Conservation (phyloP, 2,797 vertebrate genomes). For the Leuciscus waleckii region DNA sequence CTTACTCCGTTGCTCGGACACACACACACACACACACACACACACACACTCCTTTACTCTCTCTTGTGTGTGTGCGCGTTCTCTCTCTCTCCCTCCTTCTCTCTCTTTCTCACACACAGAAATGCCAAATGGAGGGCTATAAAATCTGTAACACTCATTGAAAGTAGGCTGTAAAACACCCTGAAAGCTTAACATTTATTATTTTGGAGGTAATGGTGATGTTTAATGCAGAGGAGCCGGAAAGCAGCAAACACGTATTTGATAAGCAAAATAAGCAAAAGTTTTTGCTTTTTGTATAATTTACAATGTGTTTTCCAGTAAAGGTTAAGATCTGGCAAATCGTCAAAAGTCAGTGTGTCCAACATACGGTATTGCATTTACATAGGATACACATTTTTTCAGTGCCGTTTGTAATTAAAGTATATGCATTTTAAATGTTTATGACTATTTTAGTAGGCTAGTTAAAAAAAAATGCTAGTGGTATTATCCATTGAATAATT, state of each 20-base stretch:
- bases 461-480: no score
- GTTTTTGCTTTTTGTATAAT: not conserved
- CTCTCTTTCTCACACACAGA: constrained; percentile 26
- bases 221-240: not conserved
- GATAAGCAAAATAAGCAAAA: constrained; percentile 16
- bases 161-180: constrained; percentile 37
- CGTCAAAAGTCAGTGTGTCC: not conserved
- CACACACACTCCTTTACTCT: not conserved
- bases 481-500: not conserved
- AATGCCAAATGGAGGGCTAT: constrained; percentile 48
- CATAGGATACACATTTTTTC: not conserved
- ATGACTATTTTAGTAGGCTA: not conserved
- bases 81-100: constrained; percentile 9
- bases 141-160: constrained; percentile 53
- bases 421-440: not conserved
- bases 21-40: constrained; percentile 14
- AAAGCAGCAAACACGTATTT: constrained; percentile 13
- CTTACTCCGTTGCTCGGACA: constrained; percentile 66
- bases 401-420: not conserved
- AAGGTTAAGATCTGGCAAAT: not conserved
- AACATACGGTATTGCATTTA: not conserved
- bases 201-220: constrained; percentile 15
- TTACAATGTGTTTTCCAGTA: not conserved
- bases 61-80: not conserved
- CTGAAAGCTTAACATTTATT: constrained; percentile 34